Evolutionary conservation across 2,113 vertebrate species (phyloP).

Genomic region (Sclerurus mexicanus): DNA sequence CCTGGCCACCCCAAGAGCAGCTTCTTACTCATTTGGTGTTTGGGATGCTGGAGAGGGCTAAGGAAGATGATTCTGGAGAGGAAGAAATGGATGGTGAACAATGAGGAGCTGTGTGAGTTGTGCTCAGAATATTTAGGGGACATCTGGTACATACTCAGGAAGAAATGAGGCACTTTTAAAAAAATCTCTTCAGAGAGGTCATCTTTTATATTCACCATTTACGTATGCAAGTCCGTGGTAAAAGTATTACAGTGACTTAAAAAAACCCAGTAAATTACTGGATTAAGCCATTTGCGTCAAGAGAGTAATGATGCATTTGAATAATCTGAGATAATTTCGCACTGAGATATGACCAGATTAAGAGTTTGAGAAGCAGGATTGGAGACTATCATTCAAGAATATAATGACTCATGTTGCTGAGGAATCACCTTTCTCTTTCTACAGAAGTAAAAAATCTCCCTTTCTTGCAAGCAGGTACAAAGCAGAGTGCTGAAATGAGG

Average conservation of each 20-base stretch:
- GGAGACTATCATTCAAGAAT: not conserved
- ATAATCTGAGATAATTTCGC: not conserved
- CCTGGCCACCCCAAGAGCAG: not conserved
- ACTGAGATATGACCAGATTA: not conserved
- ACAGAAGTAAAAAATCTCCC: not conserved
- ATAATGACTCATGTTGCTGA: not conserved
- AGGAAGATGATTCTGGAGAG: not conserved
- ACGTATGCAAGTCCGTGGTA: not conserved
- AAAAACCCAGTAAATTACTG: not conserved
- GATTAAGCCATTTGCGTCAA: not conserved
- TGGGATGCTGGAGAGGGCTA: not conserved
- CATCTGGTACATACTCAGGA: not conserved
- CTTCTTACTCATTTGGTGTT: not conserved
- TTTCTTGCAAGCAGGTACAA: not conserved
- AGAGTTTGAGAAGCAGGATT: not conserved
- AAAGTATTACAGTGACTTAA: not conserved
- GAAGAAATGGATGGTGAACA: not conserved
- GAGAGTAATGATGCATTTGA: not conserved
- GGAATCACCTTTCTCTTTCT: not conserved
- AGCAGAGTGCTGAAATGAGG: not conserved
- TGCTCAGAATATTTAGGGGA: not conserved
- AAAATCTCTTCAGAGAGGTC: not conserved
- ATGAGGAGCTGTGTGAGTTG: not conserved
- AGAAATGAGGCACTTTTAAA: not conserved
- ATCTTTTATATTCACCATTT: not conserved